Evolutionary conservation across 2,888 invertebrate genomes (phyloP), one percentile per base, ranked within the genome.

Genomic region (Salticus scenicus): DNA sequence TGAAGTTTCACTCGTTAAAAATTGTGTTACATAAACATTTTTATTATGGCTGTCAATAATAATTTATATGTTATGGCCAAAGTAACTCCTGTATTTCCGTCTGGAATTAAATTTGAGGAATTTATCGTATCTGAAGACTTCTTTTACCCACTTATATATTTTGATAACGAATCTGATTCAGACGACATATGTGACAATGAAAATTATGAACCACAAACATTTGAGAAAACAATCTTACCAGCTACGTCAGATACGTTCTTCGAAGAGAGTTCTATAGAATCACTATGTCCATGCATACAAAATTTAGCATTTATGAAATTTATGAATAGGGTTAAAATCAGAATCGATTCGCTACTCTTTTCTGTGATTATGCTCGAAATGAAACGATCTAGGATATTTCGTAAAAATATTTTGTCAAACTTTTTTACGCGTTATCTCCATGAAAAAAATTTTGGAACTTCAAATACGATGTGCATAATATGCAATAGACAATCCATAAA

Each of bases 311-410:
- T 33, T 33, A 17, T 33, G 14, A 67, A 33, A 12, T 67, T 31
- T 17, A 67, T 20, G 14, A 67, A 20, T n/a, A 14, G 28, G n/a
- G 30, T 85, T 12, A 73, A 64, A 64, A 57, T 86, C 27, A 72
- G 47, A 31, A 51, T 86, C 27, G 86, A 86, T 71, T 47, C 41
- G 14, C 31, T 71, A n/a, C 27, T 76, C 8, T 86, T 80, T 57
- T 76, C 75, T 24, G 17, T 72, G 14, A 33, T 76, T 24, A 76
- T 80, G 28, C 28, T n/a, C n/a, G 86, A 86, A 69, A 42, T 80
- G 14, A 66, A 67, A 42, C 66, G 76, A 41, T 86, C 86, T 20
- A 71, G 41, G 33, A 28, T 31, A 37, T 86, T 86, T 67, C 70
- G 86, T 12, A 20, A 8, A 10, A 76, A 72, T 37, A 31, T 86